Percentiles rank a stretch among this genome's conserved stretches.
These are phyloP conservation scores for Coilia nasus DNA, from an alignment of 2,797 vertebrate genomes.

Conservation along the genomic window DNA sequence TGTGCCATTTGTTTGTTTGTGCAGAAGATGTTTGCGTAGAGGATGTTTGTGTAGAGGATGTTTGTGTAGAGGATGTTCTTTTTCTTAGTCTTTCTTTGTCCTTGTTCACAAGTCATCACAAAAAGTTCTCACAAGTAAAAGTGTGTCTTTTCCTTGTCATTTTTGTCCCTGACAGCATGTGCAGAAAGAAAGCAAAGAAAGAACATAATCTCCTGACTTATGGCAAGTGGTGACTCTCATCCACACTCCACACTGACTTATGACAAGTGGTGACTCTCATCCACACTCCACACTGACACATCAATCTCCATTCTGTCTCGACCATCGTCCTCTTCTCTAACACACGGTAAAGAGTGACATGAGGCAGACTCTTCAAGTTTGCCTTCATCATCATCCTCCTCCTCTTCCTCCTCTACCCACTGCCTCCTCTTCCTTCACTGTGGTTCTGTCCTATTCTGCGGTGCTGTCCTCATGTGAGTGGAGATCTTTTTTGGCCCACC, in stretches of 20 bases:
- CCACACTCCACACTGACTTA: not conserved
- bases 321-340: not conserved
- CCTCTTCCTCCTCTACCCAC: not conserved
- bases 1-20: too few relatives aligned
- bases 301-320: not conserved
- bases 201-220: not conserved
- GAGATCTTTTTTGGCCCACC: not conserved
- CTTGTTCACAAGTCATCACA: too few relatives aligned
- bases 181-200: not conserved
- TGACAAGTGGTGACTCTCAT: too few relatives aligned
- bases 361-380: not conserved
- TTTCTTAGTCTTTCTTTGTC: too few relatives aligned
- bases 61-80: too few relatives aligned
- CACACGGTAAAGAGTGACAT: not conserved
- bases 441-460: not conserved
- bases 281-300: not conserved
- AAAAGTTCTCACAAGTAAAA: too few relatives aligned
- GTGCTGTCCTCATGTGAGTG: not conserved
- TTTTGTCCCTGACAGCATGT: not conserved
- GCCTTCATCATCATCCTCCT: not conserved
- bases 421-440: not conserved
- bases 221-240: not conserved
- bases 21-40: too few relatives aligned
- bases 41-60: too few relatives aligned
- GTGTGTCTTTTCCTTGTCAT: too few relatives aligned